A percentile compares a stretch with the other conserved stretches of the same genome.
These are phyloP conservation scores for Lates japonicus DNA, from an alignment of 2,797 vertebrate genomes.

Conservation along the genomic window DNA sequence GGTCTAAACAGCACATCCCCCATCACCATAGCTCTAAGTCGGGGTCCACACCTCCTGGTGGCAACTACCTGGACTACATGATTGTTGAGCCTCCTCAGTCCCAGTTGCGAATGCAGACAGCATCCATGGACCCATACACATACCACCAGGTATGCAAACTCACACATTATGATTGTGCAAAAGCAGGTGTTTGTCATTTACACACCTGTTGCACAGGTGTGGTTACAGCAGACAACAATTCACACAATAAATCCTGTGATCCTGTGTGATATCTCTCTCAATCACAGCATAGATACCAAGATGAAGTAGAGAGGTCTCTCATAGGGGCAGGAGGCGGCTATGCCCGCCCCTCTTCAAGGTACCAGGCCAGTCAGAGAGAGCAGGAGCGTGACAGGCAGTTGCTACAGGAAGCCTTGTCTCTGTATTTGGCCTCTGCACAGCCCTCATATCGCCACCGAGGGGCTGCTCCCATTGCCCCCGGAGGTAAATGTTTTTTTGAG, in stretches of 20 bases:
- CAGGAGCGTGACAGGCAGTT: constrained; percentile 85
- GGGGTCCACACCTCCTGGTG: constrained; percentile 71
- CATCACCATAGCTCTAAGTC: constrained; percentile 72
- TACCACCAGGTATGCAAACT: constrained; percentile 89
- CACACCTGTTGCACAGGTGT: not conserved
- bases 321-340: constrained; percentile 76
- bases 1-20: constrained; percentile 73
- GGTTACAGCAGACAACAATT: not conserved
- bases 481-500: constrained; percentile 53
- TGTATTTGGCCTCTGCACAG: constrained; percentile 86
- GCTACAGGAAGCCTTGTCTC: constrained; percentile 89
- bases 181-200: not conserved
- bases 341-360: constrained; percentile 72
- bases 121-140: constrained; percentile 90
- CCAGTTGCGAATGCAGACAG: constrained; percentile 84
- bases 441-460: constrained; percentile 84
- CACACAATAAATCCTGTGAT: not conserved
- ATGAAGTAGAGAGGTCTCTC: constrained; percentile 80
- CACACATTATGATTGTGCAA: not conserved
- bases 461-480: constrained; percentile 75
- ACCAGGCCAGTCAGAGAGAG: constrained; percentile 79
- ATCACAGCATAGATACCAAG: constrained; percentile 90
- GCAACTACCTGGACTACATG: constrained; percentile 92
- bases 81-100: constrained; percentile 87
- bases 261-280: not conserved